Conservation (phyloP, 2,888 invertebrate genomes). For the Temnothorax rugatulus region DNA sequence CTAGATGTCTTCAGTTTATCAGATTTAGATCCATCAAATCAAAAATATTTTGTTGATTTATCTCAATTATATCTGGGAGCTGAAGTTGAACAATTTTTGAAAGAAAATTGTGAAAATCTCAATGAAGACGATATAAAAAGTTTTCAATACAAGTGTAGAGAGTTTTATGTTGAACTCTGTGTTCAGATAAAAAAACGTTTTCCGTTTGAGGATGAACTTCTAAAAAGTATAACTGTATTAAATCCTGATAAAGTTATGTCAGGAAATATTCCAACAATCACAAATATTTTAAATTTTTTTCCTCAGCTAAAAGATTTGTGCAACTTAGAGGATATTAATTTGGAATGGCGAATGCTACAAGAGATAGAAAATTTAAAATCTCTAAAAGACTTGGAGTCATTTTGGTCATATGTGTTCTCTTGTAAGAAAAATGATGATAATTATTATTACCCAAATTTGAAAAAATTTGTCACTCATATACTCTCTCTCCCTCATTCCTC, state of each 20-base stretch:
- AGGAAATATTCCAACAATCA: neutral
- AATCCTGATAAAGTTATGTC: neutral
- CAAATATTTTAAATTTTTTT: neutral
- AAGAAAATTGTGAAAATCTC: neutral
- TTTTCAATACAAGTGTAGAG: neutral
- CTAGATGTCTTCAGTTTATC: neutral
- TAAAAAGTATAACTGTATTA: neutral
- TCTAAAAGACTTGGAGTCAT: neutral
- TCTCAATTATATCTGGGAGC: neutral
- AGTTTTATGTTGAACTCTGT: neutral
- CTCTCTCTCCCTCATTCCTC: neutral
- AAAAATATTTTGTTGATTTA: neutral
- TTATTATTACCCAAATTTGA: neutral
- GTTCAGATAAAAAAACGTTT: neutral
- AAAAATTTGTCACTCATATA: neutral
- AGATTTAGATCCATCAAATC: neutral
- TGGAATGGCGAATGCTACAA: neutral
- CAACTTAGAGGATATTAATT: neutral
- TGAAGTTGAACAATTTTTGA: neutral
- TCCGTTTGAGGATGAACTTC: neutral
- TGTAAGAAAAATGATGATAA: too few relatives aligned
- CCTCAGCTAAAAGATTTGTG: neutral
- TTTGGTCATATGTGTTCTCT: neutral
- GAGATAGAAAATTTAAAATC: neutral
- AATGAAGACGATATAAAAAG: neutral